phyloP scores from a whole-genome alignment of 2,797 vertebrate genomes.

The Lycodopsis pacificus region DNA sequence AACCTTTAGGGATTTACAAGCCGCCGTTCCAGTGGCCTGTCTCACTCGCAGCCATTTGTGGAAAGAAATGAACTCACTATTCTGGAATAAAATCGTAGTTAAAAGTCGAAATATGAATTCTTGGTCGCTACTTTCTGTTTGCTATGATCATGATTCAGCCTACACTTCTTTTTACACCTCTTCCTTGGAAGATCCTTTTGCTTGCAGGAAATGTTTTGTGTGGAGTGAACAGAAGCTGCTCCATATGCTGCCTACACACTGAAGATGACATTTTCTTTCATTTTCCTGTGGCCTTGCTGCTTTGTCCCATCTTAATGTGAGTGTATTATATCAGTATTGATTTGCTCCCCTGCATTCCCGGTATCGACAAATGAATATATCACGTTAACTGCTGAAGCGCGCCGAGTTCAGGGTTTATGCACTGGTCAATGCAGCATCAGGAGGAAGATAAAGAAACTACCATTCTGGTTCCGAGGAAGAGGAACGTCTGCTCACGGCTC shows the following conservation, averaged over 20 bases:
- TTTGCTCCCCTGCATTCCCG: conserved; percentile 65
- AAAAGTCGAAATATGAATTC: neutral
- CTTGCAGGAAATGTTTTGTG: neutral
- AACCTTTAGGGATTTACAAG: conserved; percentile 60
- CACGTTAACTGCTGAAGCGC: conserved; percentile 75
- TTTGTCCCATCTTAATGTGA: conserved; percentile 64
- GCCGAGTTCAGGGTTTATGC: conserved; percentile 65
- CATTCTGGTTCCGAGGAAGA: conserved; percentile 1
- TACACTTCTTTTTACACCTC: neutral
- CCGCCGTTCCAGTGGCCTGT: conserved; percentile 3
- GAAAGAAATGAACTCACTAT: conserved; percentile 3
- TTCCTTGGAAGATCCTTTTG: neutral
- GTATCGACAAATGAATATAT: conserved; percentile 77
- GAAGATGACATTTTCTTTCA: conserved; percentile 1
- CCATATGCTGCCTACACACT: neutral
- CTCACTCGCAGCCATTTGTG: neutral
- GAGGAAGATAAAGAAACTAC: conserved; percentile 57
- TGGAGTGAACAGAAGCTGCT: neutral
- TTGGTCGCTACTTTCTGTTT: conserved; percentile 14
- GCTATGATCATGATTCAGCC: conserved; percentile 7
- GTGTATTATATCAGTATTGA: conserved; percentile 79
- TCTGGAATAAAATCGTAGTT: neutral
- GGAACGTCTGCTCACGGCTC: conserved; percentile 7
- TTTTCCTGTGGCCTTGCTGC: conserved; percentile 23
- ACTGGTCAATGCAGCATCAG: conserved; percentile 68